Conservation (phyloP, 1,140 invertebrate species). For the Telenomus remus region DNA sequence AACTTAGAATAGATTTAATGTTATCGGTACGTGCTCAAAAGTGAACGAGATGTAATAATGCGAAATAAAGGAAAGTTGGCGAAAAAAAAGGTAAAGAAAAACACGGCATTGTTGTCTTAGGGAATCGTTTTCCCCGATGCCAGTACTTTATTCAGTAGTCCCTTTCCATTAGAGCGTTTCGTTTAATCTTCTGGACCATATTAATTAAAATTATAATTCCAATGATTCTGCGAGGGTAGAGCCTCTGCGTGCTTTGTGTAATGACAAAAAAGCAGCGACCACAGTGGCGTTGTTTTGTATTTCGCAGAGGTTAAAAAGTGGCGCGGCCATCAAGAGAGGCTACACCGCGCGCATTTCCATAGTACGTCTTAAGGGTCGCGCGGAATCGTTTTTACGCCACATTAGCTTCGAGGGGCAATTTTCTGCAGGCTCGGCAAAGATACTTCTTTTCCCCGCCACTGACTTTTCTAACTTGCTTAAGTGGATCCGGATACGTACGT, state of each 20-base stretch:
- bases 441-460: constrained; percentile 55
- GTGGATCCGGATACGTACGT: constrained; percentile 53
- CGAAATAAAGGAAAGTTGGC: neutral
- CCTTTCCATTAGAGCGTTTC: constrained; percentile 15
- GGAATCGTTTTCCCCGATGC: constrained; percentile 17
- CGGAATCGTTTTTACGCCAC: constrained; percentile 56
- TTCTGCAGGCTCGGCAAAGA: constrained; percentile 49
- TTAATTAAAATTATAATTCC: constrained; percentile 42
- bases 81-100: constrained; percentile 8
- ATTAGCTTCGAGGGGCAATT: constrained; percentile 58
- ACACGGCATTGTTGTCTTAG: constrained; percentile 18
- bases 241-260: neutral
- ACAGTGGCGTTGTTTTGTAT: constrained; percentile 16
- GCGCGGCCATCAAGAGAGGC: neutral
- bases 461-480: constrained; percentile 60
- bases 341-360: constrained; percentile 40
- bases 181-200: constrained; percentile 23
- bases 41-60: neutral
- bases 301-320: constrained; percentile 18
- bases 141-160: constrained; percentile 13
- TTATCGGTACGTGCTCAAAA: neutral
- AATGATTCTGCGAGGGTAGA: constrained; percentile 10
- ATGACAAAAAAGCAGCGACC: constrained; percentile 18
- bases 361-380: constrained; percentile 51
- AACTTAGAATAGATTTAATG: neutral